Evolutionary conservation across 2,113 vertebrate species (phyloP), one percentile per base, ranked within the genome.

Genomic region (Gymnarchus niloticus): DNA sequence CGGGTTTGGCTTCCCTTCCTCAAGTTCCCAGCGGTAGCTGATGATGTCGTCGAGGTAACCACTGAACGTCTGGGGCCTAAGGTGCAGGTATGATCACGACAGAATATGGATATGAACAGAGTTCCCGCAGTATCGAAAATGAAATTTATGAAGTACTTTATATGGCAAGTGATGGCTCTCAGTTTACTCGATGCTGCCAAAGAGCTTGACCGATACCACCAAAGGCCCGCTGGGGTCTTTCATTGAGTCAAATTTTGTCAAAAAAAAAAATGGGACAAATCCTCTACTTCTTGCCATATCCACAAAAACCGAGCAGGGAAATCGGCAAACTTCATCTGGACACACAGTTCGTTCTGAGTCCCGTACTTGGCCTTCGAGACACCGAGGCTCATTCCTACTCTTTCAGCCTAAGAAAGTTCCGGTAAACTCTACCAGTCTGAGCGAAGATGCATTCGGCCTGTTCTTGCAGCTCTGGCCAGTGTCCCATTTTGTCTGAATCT

Each of bases 31-130:
- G 61, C 98, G 95, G 90, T 99, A 98, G 93, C 95, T 99, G 91
- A 99, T 99, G 90, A 99, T 99, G 93, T 99, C 98, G 41, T 99
- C 96, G 87, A 99, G 94, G 93, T 99, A 99, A 88, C 95, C 93
- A 91, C 97, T 95, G 90, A 96, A 99, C 0, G 96, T 96, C 93
- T 98, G 94, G 28, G 96, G 94, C 87, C 98, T 99, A 88, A 59
- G 86, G 44, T 52, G 51, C 48, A 3, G 14, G 65, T 33, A 21
- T 51, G 28, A 69, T 46, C 3, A 77, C 3, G 46, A 41, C 28
- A 41, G 9, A 25, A 41, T n/a, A 33, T 48, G 19, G 41, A n/a
- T 44, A 49, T 81, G 49, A 52, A 7, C 48, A 81, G 19, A 19
- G 7, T 33, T 37, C 33, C 21, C 7, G 37, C 33, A 65, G 21